phyloP scores from a whole-genome alignment of 2,113 vertebrate genomes.

The Raja brachyura region DNA sequence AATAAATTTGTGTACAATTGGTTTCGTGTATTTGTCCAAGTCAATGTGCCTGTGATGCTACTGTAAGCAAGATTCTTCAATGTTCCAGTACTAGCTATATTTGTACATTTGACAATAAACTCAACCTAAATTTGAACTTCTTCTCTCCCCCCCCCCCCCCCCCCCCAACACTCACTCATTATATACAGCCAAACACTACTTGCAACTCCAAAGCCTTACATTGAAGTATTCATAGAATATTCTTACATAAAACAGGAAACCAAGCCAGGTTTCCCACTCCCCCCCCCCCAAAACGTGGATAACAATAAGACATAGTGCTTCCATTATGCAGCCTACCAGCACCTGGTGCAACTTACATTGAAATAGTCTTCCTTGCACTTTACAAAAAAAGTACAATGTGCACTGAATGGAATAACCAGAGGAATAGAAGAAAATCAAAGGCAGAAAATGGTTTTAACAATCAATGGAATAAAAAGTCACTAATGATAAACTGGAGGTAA shows the following conservation, averaged over 20 bases:
- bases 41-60: too few species aligned
- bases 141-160: too few species aligned
- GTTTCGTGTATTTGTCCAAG: too few species aligned
- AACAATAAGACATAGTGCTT: background rate
- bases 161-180: too few species aligned
- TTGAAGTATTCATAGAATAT: background rate
- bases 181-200: background rate
- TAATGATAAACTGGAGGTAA: background rate
- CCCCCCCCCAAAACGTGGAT: too few species aligned
- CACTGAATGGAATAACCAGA: background rate
- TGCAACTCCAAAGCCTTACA: background rate
- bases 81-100: too few species aligned
- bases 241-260: background rate
- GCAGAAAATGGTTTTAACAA: background rate
- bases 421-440: background rate
- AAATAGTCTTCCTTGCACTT: background rate
- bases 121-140: too few species aligned
- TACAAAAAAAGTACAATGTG: background rate
- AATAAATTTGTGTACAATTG: too few species aligned
- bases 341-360: background rate
- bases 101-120: too few species aligned
- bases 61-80: too few species aligned
- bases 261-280: background rate
- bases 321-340: background rate
- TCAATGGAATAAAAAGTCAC: background rate